phyloP scores from a whole-genome alignment of 2,797 vertebrate species.

The Decapterus maruadsi region DNA sequence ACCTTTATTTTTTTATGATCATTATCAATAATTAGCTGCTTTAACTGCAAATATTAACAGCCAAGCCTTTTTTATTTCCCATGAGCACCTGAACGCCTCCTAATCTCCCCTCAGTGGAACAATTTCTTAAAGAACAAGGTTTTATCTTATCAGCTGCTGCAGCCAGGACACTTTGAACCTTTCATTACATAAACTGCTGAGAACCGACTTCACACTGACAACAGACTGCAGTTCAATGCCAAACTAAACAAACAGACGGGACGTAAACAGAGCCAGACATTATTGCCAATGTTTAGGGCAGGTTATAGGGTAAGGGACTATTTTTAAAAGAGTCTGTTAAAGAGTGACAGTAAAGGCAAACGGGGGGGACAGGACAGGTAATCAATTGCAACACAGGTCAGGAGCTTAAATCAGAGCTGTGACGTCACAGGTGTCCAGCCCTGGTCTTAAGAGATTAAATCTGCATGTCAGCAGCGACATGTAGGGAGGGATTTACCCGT shows the following conservation, averaged over 20 bases:
- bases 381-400: constrained; percentile 26
- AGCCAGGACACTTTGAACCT: constrained; percentile 56
- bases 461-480: constrained; percentile 26
- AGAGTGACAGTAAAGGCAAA: constrained; percentile 3
- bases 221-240: background rate
- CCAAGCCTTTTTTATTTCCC: background rate
- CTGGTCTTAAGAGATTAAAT: constrained; percentile 61
- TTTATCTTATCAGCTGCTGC: constrained; percentile 61
- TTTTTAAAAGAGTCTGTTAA: background rate
- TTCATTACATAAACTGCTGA: constrained; percentile 22
- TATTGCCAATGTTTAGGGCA: background rate
- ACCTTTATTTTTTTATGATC: background rate
- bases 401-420: constrained; percentile 20
- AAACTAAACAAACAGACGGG: background rate
- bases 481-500: constrained; percentile 43
- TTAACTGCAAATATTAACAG: background rate
- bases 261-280: background rate
- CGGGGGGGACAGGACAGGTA: background rate
- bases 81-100: background rate
- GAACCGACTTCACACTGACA: constrained; percentile 14
- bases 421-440: constrained; percentile 13
- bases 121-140: constrained; percentile 7
- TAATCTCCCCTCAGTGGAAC: background rate
- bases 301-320: background rate
- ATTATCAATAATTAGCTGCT: background rate